These are phyloP conservation scores for Emmelina monodactyla DNA, from an alignment of 2,888 invertebrate species.

Conservation along the genomic window DNA sequence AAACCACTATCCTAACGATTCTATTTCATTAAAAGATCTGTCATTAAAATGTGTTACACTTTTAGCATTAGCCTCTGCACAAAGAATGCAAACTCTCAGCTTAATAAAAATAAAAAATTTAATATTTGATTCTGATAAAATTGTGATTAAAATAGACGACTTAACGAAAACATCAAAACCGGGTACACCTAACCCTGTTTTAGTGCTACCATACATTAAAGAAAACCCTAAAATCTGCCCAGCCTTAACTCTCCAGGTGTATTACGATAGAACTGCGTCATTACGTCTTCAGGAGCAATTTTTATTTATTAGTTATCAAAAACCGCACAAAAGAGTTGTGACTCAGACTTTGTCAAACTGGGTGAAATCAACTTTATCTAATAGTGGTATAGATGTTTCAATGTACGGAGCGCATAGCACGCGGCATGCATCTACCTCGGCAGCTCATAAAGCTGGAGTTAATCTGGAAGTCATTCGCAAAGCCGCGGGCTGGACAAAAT, in stretches of 20 bases:
- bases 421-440: slow-evolving; percentile 19
- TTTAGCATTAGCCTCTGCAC: slow-evolving; percentile 14
- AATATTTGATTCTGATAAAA: background rate
- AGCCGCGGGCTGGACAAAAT: slow-evolving; percentile 16
- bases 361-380: slow-evolving; percentile 1
- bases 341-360: slow-evolving; percentile 3
- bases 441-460: slow-evolving; percentile 16
- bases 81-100: slow-evolving; percentile 16
- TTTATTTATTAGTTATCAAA: slow-evolving; percentile 2
- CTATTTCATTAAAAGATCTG: slow-evolving; percentile 1
- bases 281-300: background rate
- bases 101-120: slow-evolving; percentile 15
- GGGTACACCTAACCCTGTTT: background rate
- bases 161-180: slow-evolving; percentile 2
- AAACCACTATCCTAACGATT: slow-evolving; percentile 2
- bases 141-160: slow-evolving; percentile 2
- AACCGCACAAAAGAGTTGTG: slow-evolving; percentile 1
- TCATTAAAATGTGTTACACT: slow-evolving; percentile 18
- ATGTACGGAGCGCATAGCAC: slow-evolving; percentile 14
- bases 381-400: slow-evolving; percentile 12
- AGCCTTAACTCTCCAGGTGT: background rate
- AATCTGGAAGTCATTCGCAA: slow-evolving; percentile 15
- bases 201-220: slow-evolving; percentile 1
- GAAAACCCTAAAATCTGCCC: slow-evolving; percentile 1
- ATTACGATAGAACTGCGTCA: background rate